Percentiles rank a stretch among this genome's conserved stretches.
Conservation (phyloP, 1,140 invertebrate species). For the Apolygus lucorum region DNA sequence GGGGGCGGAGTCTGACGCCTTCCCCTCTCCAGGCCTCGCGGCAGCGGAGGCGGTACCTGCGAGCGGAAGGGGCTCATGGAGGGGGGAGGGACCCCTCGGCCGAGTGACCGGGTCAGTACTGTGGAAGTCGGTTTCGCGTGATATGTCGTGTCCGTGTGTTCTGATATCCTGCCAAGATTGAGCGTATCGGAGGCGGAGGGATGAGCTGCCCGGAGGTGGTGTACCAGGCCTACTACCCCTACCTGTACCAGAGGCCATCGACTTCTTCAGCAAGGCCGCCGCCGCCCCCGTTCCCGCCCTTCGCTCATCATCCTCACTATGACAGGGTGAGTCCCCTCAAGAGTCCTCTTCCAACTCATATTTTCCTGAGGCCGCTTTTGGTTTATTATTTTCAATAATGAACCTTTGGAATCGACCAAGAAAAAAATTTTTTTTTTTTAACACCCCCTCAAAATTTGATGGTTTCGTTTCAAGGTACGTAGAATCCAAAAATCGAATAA, state of each 20-base stretch:
- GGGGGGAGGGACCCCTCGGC: too few relatives aligned
- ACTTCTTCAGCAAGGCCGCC: conserved; percentile 41
- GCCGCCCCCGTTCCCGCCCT: conserved; percentile 32
- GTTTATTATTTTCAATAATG: too few relatives aligned
- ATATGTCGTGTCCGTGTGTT: background rate
- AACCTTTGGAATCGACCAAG: too few relatives aligned
- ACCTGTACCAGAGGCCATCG: conserved; percentile 46
- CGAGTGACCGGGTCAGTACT: background rate
- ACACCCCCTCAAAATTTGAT: too few relatives aligned
- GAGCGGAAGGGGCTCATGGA: background rate
- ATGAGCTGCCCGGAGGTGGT: conserved; percentile 54
- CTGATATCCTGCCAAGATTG: conserved; percentile 13
- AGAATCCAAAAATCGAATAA: too few relatives aligned
- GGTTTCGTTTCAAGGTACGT: too few relatives aligned
- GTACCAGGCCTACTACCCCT: conserved; percentile 52
- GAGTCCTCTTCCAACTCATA: too few relatives aligned
- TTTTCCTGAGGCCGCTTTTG: too few relatives aligned
- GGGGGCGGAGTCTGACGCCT: too few relatives aligned
- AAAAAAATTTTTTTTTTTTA: too few relatives aligned
- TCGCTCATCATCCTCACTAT: conserved; percentile 42
- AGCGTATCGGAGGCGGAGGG: conserved; percentile 21
- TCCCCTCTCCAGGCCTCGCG: background rate
- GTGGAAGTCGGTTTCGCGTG: background rate
- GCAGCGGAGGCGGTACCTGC: background rate
- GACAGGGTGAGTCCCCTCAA: conserved; percentile 48